phyloP scores from a whole-genome alignment of 2,113 vertebrate genomes.

The Clinocottus analis region DNA sequence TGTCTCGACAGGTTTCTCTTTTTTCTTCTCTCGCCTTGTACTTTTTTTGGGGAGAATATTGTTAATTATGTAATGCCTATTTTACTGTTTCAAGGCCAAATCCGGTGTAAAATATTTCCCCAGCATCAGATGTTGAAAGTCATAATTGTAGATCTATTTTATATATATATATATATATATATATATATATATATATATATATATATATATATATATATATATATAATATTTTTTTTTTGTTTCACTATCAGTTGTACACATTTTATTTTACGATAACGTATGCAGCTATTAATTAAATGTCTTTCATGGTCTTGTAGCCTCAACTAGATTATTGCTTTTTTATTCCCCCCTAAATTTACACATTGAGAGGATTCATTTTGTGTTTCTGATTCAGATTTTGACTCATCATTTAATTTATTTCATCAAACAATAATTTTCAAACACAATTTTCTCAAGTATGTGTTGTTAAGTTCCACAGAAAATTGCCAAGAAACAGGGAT shows the following conservation, averaged over 20 bases:
- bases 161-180: no score
- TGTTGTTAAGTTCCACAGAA: neutral
- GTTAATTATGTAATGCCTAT: neutral
- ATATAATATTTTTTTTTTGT: neutral
- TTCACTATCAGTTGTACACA: no score
- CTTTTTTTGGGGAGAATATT: neutral
- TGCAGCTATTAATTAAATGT: neutral
- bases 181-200: no score
- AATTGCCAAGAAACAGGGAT: neutral
- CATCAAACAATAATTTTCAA: neutral
- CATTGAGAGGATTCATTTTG: neutral
- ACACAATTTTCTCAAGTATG: neutral
- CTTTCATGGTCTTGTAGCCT: neutral
- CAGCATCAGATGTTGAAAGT: neutral
- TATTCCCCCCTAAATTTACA: neutral
- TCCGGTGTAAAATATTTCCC: neutral
- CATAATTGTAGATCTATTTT: neutral
- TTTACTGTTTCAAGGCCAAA: slow-evolving; percentile 1
- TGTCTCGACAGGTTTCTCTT: slow-evolving; percentile 23
- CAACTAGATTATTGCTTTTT: neutral
- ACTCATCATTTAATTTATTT: neutral
- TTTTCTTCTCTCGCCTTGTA: slow-evolving; percentile 7
- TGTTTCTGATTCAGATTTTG: neutral
- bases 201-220: no score
- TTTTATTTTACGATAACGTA: no score